These are phyloP conservation scores for Liposcelis brunnea DNA, from an alignment of 2,888 invertebrate species.

Conservation along the genomic window DNA sequence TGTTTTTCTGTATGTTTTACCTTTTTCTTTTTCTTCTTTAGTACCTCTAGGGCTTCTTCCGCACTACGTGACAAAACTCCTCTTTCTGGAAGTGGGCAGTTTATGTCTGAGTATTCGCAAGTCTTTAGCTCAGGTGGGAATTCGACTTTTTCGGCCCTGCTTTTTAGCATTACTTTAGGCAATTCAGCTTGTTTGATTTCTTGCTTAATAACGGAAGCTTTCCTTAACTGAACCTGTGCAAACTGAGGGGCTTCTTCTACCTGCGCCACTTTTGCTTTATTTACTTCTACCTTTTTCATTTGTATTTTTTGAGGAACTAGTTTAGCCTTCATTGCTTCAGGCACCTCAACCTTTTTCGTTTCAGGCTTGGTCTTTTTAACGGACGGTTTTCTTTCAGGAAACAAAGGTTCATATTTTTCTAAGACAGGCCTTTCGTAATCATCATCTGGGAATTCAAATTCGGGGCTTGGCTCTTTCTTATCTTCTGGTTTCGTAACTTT, in stretches of 20 bases:
- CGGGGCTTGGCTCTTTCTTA: background rate
- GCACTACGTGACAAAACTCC: conserved; percentile 29
- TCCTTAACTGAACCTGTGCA: conserved; percentile 1
- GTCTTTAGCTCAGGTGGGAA: conserved; percentile 27
- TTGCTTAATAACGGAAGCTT: conserved; percentile 18
- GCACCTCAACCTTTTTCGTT: conserved; percentile 40
- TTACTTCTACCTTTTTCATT: conserved; percentile 4
- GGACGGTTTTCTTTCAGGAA: conserved; percentile 10
- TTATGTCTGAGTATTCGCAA: conserved; percentile 23
- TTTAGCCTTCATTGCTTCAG: conserved; percentile 31
- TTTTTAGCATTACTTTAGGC: conserved; percentile 28
- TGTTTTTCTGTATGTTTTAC: conserved; percentile 25
- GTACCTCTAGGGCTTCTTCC: conserved; percentile 27
- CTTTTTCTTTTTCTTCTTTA: conserved; percentile 26
- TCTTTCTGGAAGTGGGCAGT: conserved; percentile 26
- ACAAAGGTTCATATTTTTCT: conserved; percentile 8
- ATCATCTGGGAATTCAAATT: background rate
- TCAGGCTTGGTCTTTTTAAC: conserved; percentile 42
- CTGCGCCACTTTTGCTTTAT: background rate
- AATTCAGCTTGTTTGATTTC: conserved; percentile 24
- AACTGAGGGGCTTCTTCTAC: background rate
- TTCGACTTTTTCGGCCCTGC: conserved; percentile 23
- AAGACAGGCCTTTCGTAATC: conserved; percentile 7
- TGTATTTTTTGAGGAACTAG: conserved; percentile 29
- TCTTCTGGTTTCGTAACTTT: conserved; percentile 6